phyloP scores from a whole-genome alignment of 2,797 vertebrate species.

The Natrix natrix region DNA sequence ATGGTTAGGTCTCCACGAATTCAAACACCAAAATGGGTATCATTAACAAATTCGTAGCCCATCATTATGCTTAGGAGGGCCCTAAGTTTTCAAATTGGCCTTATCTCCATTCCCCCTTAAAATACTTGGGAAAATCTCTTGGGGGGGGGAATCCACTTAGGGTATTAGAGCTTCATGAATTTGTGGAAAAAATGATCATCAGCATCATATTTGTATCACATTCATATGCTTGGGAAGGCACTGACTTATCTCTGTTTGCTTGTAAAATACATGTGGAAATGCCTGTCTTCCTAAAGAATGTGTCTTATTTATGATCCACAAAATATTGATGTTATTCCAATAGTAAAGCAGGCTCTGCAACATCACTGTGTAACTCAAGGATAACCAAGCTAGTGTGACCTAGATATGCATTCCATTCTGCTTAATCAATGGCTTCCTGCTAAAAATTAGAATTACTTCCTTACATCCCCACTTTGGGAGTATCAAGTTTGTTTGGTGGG shows the following conservation, averaged over 20 bases:
- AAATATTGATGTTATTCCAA: background rate
- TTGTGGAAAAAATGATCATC: background rate
- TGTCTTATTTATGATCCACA: background rate
- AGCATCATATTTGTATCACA: background rate
- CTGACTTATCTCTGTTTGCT: background rate
- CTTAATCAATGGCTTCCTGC: background rate
- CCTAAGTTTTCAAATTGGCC: background rate
- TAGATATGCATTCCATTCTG: background rate
- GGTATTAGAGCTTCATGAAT: background rate
- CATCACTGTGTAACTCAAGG: background rate
- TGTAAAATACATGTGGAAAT: background rate
- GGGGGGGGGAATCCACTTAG: background rate
- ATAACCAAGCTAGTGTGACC: background rate
- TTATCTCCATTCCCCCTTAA: background rate
- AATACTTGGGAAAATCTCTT: background rate
- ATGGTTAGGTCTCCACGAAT: background rate
- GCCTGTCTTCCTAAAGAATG: background rate
- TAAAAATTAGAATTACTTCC: background rate
- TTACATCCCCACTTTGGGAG: background rate
- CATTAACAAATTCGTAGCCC: background rate
- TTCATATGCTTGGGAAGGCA: background rate
- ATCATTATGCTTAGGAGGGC: background rate
- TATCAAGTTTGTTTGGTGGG: background rate
- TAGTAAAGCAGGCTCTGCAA: slow-evolving; percentile 1
- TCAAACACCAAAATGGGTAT: background rate